Evolutionary conservation across 2,113 vertebrate genomes (phyloP).

Genomic region (Triplophysa siluroides): DNA sequence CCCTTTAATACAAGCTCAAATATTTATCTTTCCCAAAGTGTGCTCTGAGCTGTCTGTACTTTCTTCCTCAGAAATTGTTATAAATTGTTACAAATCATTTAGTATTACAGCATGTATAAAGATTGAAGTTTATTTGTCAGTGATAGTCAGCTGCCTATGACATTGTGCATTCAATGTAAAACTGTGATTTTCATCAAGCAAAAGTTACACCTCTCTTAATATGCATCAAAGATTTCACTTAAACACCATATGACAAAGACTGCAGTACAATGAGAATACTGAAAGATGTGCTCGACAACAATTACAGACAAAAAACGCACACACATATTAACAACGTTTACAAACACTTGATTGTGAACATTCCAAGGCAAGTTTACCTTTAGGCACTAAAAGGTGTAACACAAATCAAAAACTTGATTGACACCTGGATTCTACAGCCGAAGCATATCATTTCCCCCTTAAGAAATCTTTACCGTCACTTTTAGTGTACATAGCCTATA

Average conservation of each 20-base stretch:
- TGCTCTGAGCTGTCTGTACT: slow-evolving; percentile 8
- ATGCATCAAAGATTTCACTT: slow-evolving; percentile 14
- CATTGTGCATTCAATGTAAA: slow-evolving; percentile 20
- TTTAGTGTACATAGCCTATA: neutral
- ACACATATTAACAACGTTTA: slow-evolving; percentile 70
- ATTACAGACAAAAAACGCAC: slow-evolving; percentile 51
- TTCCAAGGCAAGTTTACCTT: slow-evolving; percentile 70
- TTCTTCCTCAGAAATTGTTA: neutral
- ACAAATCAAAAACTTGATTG: slow-evolving; percentile 57
- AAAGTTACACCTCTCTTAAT: slow-evolving; percentile 23
- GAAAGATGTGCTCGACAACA: slow-evolving; percentile 44
- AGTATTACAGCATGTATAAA: slow-evolving; percentile 7
- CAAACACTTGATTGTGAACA: slow-evolving; percentile 67
- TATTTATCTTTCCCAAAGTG: slow-evolving; percentile 1
- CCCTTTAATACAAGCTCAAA: slow-evolving; percentile 6
- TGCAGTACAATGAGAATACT: slow-evolving; percentile 19
- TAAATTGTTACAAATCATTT: slow-evolving; percentile 11
- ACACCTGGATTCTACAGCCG: slow-evolving; percentile 51
- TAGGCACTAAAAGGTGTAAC: slow-evolving; percentile 78
- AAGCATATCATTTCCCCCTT: slow-evolving; percentile 36
- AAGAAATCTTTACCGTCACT: neutral
- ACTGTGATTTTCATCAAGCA: neutral
- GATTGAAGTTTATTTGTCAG: neutral
- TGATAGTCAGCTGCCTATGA: slow-evolving; percentile 28
- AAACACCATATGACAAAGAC: slow-evolving; percentile 31